Evolutionary conservation across 2,888 invertebrate genomes (phyloP).

Genomic region (Mythimna vitellina): DNA sequence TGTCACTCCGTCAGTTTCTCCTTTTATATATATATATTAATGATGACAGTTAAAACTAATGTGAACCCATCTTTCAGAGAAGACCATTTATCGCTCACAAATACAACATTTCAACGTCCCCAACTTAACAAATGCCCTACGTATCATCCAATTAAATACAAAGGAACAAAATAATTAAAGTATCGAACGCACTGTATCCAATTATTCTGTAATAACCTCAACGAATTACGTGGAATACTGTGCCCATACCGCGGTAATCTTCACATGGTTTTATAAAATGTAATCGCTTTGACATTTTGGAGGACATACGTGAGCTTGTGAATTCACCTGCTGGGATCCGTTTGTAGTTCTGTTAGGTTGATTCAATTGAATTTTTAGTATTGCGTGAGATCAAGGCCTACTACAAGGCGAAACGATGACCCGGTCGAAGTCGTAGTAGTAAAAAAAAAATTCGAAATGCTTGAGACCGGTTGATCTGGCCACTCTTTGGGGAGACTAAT

Average conservation of each 20-base stretch:
- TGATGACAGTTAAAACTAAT: background rate
- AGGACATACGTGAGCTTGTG: slow-evolving; percentile 53
- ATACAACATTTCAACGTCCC: slow-evolving; percentile 33
- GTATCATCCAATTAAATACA: slow-evolving; percentile 30
- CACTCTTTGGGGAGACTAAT: too few relatives aligned
- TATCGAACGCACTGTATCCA: slow-evolving; percentile 53
- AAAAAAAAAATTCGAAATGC: too few relatives aligned
- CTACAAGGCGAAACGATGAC: too few relatives aligned
- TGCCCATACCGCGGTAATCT: slow-evolving; percentile 45
- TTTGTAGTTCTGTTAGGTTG: slow-evolving; percentile 2
- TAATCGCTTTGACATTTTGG: slow-evolving; percentile 63
- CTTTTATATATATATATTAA: too few relatives aligned
- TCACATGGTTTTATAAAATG: slow-evolving; percentile 47
- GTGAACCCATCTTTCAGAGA: background rate
- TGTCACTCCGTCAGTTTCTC: too few relatives aligned
- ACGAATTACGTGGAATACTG: slow-evolving; percentile 55
- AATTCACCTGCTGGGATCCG: slow-evolving; percentile 46
- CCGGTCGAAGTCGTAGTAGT: too few relatives aligned
- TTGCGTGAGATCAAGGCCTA: too few relatives aligned
- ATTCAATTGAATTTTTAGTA: too few relatives aligned
- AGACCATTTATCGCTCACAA: background rate
- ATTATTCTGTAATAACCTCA: slow-evolving; percentile 55
- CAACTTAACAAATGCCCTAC: slow-evolving; percentile 43
- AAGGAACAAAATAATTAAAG: slow-evolving; percentile 55
- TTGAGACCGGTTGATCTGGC: too few relatives aligned